These are phyloP conservation scores for Microchirus variegatus DNA, from an alignment of 2,797 vertebrate genomes.

Conservation along the genomic window DNA sequence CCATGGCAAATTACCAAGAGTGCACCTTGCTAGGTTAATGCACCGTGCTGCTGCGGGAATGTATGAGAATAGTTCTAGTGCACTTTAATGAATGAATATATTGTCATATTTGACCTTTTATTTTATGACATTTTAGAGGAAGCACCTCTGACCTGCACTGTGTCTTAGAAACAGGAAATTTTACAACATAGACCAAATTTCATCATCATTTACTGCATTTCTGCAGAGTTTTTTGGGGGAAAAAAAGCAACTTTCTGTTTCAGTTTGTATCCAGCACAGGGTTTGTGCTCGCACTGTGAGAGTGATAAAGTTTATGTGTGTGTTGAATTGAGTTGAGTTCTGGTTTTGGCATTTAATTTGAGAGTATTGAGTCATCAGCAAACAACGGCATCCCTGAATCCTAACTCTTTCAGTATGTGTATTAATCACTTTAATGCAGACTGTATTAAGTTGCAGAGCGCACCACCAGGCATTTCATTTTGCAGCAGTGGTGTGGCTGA, in stretches of 20 bases:
- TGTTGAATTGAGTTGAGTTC: neutral
- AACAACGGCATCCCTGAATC: neutral
- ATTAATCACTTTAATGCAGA: neutral
- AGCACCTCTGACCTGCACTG: constrained; percentile 53
- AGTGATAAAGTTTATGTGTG: neutral
- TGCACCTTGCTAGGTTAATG: no score
- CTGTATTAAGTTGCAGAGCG: constrained; percentile 6
- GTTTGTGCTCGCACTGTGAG: constrained; percentile 14
- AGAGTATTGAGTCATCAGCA: neutral
- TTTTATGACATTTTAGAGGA: no score
- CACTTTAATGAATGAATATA: no score
- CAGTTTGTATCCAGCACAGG: constrained; percentile 12
- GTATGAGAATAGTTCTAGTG: no score
- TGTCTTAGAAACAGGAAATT: constrained; percentile 39
- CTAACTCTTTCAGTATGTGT: neutral
- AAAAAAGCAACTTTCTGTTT: constrained; percentile 54
- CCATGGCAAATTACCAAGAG: no score
- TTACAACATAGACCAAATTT: constrained; percentile 71
- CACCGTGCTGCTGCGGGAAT: no score
- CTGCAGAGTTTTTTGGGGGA: constrained; percentile 13
- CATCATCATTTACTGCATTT: constrained; percentile 48
- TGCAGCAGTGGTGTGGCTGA: constrained; percentile 49
- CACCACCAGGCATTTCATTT: constrained; percentile 22
- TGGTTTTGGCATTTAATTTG: constrained; percentile 9
- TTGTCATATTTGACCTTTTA: no score